phyloP scores from a whole-genome alignment of 2,888 invertebrate genomes.

The Drosophila parthenogenetica region DNA sequence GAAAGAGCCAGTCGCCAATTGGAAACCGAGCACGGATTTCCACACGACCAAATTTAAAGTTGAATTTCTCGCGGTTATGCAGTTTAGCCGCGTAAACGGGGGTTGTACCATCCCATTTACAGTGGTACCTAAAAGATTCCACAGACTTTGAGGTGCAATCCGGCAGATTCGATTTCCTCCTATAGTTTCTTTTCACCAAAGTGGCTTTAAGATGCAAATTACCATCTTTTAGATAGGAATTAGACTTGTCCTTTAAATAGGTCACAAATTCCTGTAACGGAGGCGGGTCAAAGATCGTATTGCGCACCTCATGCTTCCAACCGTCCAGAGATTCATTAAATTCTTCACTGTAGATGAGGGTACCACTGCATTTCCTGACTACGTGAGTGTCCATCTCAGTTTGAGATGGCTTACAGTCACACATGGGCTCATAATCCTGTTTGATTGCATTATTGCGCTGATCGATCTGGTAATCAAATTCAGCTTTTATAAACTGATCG shows the following conservation, averaged over 20 bases:
- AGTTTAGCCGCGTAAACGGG: conserved; percentile 25
- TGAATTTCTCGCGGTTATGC: neutral
- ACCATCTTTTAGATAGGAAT: neutral
- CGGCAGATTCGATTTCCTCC: rapidly evolving
- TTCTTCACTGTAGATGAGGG: conserved; percentile 26
- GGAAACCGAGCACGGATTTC: conserved; percentile 39
- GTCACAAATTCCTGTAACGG: conserved; percentile 19
- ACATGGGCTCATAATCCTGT: neutral
- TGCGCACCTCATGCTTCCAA: conserved; percentile 15
- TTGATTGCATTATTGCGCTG: neutral
- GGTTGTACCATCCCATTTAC: neutral
- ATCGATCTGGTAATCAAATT: conserved; percentile 17
- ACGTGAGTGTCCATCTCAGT: neutral
- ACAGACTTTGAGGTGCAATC: conserved; percentile 12
- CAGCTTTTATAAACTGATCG: conserved; percentile 1
- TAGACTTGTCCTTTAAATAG: neutral
- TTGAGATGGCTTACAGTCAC: neutral
- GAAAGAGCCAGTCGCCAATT: conserved; percentile 42
- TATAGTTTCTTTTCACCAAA: neutral
- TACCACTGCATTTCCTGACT: neutral
- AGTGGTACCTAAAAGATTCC: no score
- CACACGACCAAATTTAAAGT: conserved; percentile 44
- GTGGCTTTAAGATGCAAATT: conserved; percentile 19
- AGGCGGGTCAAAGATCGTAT: no score
- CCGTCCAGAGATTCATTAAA: neutral